These are phyloP conservation scores for Lycia hirtaria DNA, from an alignment of 2,888 invertebrate species.

Conservation along the genomic window DNA sequence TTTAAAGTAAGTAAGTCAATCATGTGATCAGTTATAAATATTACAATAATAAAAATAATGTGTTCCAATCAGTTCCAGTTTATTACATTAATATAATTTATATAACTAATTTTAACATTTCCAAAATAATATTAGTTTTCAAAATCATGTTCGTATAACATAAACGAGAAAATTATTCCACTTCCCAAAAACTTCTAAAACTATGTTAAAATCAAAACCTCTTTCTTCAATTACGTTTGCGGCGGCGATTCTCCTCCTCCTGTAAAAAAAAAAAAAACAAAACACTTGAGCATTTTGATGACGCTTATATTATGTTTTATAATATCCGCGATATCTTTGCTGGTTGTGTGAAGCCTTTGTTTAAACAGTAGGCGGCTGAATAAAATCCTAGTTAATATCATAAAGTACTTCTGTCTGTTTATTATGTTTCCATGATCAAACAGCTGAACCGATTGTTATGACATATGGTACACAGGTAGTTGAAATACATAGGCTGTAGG, in stretches of 20 bases:
- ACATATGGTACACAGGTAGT: too few relatives aligned
- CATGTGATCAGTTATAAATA: too few relatives aligned
- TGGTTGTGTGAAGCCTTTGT: too few relatives aligned
- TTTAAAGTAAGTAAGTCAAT: too few relatives aligned
- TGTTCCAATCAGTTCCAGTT: conserved; percentile 43
- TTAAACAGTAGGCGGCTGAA: too few relatives aligned
- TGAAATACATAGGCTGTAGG: too few relatives aligned
- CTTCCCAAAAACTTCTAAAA: conserved; percentile 24
- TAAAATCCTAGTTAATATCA: too few relatives aligned
- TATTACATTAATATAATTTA: conserved; percentile 38
- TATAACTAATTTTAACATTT: conserved; percentile 24
- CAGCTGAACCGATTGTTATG: too few relatives aligned
- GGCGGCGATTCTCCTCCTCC: conserved; percentile 82
- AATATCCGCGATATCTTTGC: not conserved
- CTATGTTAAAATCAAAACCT: not conserved
- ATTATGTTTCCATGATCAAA: too few relatives aligned
- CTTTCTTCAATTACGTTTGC: conserved; percentile 75
- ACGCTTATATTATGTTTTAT: not conserved
- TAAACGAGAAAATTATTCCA: conserved; percentile 26
- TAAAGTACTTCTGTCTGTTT: too few relatives aligned
- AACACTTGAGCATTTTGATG: not conserved
- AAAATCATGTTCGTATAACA: conserved; percentile 20
- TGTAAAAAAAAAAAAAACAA: conserved; percentile 53
- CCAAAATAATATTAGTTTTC: conserved; percentile 29
- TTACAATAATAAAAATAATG: conserved; percentile 18